Base-by-base conservation (phyloP, 2,888 invertebrate genomes). In the Apamea crenata region DNA sequence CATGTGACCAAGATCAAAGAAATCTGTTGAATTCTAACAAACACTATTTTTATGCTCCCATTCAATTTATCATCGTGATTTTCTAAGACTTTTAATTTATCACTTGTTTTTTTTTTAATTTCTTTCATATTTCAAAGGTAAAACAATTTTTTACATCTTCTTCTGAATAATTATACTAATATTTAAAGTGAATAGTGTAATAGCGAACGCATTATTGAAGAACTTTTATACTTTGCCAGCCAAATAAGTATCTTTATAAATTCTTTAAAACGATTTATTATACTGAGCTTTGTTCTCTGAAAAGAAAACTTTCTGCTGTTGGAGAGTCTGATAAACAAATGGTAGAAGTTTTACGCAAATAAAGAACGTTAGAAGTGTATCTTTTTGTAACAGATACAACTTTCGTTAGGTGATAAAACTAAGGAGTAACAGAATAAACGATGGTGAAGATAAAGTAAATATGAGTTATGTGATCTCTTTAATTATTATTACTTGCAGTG, bases 281-380 rank as follows among this genome's bases (percentile, higher is more conserved):
- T 89, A 83, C 87, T 77, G 79, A 87, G 82, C 85, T 90, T 90
- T 88, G 88, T 90, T 89, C 85, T 86, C 80, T 87, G 80, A 88
- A 90, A 90, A 90, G 85, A 88, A 90, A 91, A 89, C 88, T 90
- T 92, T 91, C 68, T 82, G 82, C 78, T 88, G 84, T 88, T 87
- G 83, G 78, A 87, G 84, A 89, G 83, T 67, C 90, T 89, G 90
- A 92, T 92, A 92, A 91, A 93, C 87, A 92, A 93, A 92, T 91
- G 91, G 88, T 85, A 77, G 78, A 90, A 91, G 88, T 92, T 91
- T 89, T 84, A 80, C 82, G 84, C 78, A 90, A 92, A 91, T 91
- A 92, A 91, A 90, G 85, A 89, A 91, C 85, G 74, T 84, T 90
- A 87, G 83, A 82, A 87, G 81, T 82, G 86, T 90, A 89, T 90